Evolutionary conservation across 2,113 vertebrate genomes (phyloP), one percentile per base, ranked within the genome.

Genomic region (Gymnocephalus cernua): DNA sequence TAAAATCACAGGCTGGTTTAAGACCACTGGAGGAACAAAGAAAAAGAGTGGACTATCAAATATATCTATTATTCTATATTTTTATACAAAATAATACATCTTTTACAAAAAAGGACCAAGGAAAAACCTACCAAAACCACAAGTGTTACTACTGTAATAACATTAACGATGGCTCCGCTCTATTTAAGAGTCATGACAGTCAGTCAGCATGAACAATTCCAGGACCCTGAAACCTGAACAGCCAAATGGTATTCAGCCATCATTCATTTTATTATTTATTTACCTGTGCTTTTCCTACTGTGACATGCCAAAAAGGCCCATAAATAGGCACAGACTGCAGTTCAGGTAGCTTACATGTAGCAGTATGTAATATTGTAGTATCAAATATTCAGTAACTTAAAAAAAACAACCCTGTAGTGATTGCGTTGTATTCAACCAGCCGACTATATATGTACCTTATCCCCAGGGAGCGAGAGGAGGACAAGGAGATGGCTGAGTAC

Each of bases 401-500:
- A 32, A n/a, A n/a, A n/a, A n/a, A n/a, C n/a, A n/a, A 21, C 1
- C 7, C 29, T 27, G 41, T 50, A 23, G 54, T 67, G 63, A 74
- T 13, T 48, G 15, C 74, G 56, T 45, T 77, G 41, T 64, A 19
- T 57, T 59, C 23, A 63, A 19, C 21, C 32, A 27, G 8, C 48
- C 65, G 64, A 29, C 45, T 47, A 4, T 77, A 32, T 63, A 44
- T 63, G 8, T 77, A 2, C 79, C 12, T 29, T 4, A 4, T 21
- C 32, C 54, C 78, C 91, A 99, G 98, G 93, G 98, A 99, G 90
- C 96, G 95, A 81, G 98, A 99, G 91, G 98, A 99, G 94, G 98
- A 99, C 91, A 98, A 98, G 66, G 98, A 99, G 93, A 98, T 99
- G 97, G 97, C 96, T 0, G 98, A 99, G 92, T 99, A 98, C 90